phyloP scores from a whole-genome alignment of 2,113 vertebrate genomes.

The Salvator merianae region DNA sequence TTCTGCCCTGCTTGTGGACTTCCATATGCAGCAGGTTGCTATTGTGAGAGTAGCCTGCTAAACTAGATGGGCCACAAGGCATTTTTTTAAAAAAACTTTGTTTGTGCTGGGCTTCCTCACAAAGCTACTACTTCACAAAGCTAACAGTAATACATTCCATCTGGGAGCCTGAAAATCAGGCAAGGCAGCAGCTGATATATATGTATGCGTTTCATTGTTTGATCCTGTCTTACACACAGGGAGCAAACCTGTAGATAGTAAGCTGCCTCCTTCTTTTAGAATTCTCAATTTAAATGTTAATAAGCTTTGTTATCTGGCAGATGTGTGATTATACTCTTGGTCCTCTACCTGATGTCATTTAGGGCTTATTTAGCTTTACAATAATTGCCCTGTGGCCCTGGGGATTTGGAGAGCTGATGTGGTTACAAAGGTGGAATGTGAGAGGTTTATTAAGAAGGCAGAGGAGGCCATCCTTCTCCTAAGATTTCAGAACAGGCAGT shows the following conservation, averaged over 20 bases:
- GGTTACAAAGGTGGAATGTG: neutral
- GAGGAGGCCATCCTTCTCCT: too few species aligned
- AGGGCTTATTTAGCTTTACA: neutral
- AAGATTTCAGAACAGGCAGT: too few species aligned
- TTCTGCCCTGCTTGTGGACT: too few species aligned
- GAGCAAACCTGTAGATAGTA: neutral
- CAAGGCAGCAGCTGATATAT: neutral
- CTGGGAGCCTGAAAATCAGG: neutral
- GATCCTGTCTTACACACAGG: neutral
- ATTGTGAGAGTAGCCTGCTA: too few species aligned
- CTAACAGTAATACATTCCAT: neutral
- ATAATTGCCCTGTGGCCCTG: neutral
- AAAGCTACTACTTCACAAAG: neutral
- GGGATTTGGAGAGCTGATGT: neutral
- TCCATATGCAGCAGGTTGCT: too few species aligned
- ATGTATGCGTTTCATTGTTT: neutral
- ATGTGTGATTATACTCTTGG: neutral
- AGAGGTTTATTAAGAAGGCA: neutral
- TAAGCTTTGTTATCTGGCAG: neutral
- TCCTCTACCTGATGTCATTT: neutral
- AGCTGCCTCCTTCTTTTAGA: neutral
- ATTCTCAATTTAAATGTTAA: constrained; percentile 5
- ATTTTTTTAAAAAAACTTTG: too few species aligned
- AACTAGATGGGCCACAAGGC: too few species aligned
- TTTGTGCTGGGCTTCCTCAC: neutral